Percentiles rank a stretch among this genome's conserved stretches.
phyloP scores from a whole-genome alignment of 1,140 invertebrate genomes.

The Zaprionus inermis region DNA sequence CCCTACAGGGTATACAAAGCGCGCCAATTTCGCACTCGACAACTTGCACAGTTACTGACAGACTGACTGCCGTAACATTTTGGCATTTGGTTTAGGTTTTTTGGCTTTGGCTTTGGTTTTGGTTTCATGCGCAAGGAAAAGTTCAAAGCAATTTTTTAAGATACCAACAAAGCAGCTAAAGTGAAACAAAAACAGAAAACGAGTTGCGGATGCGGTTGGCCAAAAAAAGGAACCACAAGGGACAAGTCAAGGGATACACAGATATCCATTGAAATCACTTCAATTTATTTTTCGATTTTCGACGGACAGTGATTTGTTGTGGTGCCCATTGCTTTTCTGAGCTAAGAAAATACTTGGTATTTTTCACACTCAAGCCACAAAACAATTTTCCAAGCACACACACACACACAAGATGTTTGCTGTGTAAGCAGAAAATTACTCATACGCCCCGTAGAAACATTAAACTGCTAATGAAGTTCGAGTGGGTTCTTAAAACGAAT shows the following conservation, averaged over 20 bases:
- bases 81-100: conserved; percentile 44
- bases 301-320: conserved; percentile 62
- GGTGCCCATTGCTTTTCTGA: conserved; percentile 36
- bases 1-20: neutral
- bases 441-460: conserved; percentile 26
- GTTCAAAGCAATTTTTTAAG: conserved; percentile 78
- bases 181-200: conserved; percentile 32
- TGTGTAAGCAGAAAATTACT: conserved; percentile 28
- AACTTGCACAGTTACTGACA: conserved; percentile 19
- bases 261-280: conserved; percentile 63
- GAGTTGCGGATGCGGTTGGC: conserved; percentile 40
- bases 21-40: conserved; percentile 11
- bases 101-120: conserved; percentile 3
- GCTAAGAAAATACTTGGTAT: conserved; percentile 47
- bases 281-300: conserved; percentile 77
- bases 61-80: conserved; percentile 31
- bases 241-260: conserved; percentile 34
- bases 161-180: conserved; percentile 33
- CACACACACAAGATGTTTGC: conserved; percentile 12
- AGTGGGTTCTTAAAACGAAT: neutral
- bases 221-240: conserved; percentile 29
- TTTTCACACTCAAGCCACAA: conserved; percentile 61
- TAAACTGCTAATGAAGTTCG: conserved; percentile 40
- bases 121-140: conserved; percentile 32
- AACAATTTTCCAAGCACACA: conserved; percentile 35